A percentile compares a stretch with the other conserved stretches of the same genome.
Conservation (phyloP, 53 echinoderm and acorn worm species). For the Paelopatides confundens region DNA sequence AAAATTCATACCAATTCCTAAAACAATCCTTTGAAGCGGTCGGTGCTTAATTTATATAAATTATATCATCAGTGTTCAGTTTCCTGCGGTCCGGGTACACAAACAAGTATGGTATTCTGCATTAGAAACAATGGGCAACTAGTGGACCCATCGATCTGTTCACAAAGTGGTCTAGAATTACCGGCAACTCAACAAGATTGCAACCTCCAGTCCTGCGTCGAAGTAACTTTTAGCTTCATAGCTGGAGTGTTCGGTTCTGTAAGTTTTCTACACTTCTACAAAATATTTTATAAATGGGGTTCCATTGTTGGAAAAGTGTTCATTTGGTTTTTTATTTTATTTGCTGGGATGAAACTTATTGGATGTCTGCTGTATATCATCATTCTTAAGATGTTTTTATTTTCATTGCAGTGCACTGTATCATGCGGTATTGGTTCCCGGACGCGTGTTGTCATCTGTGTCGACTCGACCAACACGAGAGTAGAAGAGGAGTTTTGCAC, state of each 20-base stretch:
- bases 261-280: too few relatives aligned
- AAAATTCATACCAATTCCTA: too few relatives aligned
- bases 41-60: too few relatives aligned
- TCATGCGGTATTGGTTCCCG: slow-evolving; percentile 72
- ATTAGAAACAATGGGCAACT: not conserved
- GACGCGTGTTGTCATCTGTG: slow-evolving; percentile 60
- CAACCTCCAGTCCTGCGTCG: not conserved
- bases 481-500: slow-evolving; percentile 57
- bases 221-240: slow-evolving; percentile 48
- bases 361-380: too few relatives aligned
- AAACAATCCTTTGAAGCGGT: too few relatives aligned
- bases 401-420: slow-evolving; percentile 72
- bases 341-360: too few relatives aligned
- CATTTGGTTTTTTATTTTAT: too few relatives aligned
- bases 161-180: slow-evolving; percentile 30
- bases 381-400: too few relatives aligned
- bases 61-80: slow-evolving; percentile 89
- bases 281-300: too few relatives aligned
- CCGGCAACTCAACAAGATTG: slow-evolving; percentile 45
- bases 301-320: too few relatives aligned
- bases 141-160: slow-evolving; percentile 55
- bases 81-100: slow-evolving; percentile 72
- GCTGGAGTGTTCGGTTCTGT: slow-evolving; percentile 45
- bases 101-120: slow-evolving; percentile 62
- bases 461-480: slow-evolving; percentile 1